phyloP scores from a whole-genome alignment of 35 echinoderm and acorn worm species.

The Nesometra sesokonis region DNA sequence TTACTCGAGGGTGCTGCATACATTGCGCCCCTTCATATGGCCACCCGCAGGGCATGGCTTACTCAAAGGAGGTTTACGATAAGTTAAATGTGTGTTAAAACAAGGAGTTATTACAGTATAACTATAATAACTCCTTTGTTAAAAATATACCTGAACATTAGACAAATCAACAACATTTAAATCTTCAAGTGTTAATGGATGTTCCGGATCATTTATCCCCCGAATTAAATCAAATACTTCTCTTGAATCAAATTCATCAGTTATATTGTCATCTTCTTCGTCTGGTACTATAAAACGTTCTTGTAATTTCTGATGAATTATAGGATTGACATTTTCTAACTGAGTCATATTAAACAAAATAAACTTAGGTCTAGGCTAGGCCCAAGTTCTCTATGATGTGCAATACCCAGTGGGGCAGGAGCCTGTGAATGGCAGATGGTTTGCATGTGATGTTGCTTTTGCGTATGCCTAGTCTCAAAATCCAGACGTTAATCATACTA shows the following conservation, averaged over 20 bases:
- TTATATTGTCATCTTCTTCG: constrained; percentile 62
- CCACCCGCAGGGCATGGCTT: too few relatives aligned
- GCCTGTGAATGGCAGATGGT: not conserved
- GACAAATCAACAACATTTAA: constrained; percentile 84
- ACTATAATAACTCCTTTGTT: too few relatives aligned
- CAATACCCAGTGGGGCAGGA: not conserved
- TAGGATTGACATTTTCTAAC: constrained; percentile 86
- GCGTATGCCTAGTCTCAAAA: too few relatives aligned
- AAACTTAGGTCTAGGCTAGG: not conserved
- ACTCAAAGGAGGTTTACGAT: too few relatives aligned
- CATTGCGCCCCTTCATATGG: too few relatives aligned
- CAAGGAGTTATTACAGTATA: too few relatives aligned
- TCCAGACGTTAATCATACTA: too few relatives aligned
- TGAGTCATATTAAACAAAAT: not conserved
- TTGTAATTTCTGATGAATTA: constrained; percentile 53
- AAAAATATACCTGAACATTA: constrained; percentile 26
- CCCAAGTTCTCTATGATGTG: too few relatives aligned
- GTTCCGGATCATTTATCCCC: constrained; percentile 94
- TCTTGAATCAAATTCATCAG: constrained; percentile 72
- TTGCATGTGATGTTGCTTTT: too few relatives aligned
- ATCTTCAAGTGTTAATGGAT: constrained; percentile 85
- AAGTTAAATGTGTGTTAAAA: too few relatives aligned
- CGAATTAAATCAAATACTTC: constrained; percentile 97
- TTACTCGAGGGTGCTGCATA: too few relatives aligned
- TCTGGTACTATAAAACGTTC: constrained; percentile 34